A percentile compares a stretch with the other conserved stretches of the same genome.
phyloP scores from a whole-genome alignment of 2,113 vertebrate genomes.

The Elaphurus davidianus region DNA sequence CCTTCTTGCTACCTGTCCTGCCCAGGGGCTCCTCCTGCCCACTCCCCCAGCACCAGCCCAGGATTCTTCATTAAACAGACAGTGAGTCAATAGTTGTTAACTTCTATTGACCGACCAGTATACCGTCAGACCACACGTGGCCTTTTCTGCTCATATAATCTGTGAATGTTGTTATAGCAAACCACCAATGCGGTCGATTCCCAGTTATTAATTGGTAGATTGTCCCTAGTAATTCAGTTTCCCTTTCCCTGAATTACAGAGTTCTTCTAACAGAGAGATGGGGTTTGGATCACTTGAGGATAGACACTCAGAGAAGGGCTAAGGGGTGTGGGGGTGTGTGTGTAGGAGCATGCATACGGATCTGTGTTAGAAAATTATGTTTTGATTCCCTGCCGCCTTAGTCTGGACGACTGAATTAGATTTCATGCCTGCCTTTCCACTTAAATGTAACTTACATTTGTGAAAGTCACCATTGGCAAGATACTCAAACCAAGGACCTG shows the following conservation, averaged over 20 bases:
- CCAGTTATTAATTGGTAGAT: conserved; percentile 41
- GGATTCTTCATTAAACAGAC: conserved; percentile 47
- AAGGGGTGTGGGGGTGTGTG: background rate
- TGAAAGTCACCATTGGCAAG: background rate
- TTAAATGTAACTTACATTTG: background rate
- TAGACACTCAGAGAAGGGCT: background rate
- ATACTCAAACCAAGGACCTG: background rate
- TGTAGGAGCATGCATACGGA: no score
- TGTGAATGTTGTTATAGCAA: conserved; percentile 46
- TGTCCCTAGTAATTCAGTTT: conserved; percentile 1
- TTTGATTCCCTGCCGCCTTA: background rate
- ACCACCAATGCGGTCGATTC: background rate
- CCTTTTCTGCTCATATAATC: background rate
- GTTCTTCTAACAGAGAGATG: background rate
- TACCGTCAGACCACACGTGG: conserved; percentile 23
- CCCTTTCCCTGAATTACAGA: conserved; percentile 8
- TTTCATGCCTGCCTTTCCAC: background rate
- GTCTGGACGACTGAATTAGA: background rate
- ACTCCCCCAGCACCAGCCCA: background rate
- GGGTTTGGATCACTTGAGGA: background rate
- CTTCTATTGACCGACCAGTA: conserved; percentile 34
- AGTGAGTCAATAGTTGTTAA: conserved; percentile 43
- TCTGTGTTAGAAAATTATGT: background rate
- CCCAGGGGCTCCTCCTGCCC: background rate
- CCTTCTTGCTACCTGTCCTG: background rate